Evolutionary conservation across 2,113 vertebrate genomes (phyloP).

Genomic region (Isichthys henryi): DNA sequence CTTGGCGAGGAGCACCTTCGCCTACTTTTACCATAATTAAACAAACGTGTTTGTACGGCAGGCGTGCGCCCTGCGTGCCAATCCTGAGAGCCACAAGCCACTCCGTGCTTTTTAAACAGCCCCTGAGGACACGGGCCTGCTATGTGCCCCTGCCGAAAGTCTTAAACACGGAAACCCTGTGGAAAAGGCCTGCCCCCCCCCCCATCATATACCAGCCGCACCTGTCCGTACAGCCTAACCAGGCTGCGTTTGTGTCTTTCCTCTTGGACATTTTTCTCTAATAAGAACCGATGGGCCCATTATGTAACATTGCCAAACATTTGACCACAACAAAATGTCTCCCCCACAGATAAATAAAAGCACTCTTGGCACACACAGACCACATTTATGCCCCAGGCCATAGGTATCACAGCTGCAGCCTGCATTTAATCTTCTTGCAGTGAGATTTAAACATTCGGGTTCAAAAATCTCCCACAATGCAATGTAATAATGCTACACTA

Average conservation of each 20-base stretch:
- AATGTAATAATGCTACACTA: background rate
- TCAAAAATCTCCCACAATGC: background rate
- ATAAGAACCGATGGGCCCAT: background rate
- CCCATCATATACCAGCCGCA: conserved; percentile 20
- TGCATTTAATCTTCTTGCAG: background rate
- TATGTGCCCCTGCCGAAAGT: conserved; percentile 23
- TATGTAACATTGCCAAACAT: background rate
- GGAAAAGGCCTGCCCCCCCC: background rate
- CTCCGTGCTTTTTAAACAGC: conserved; percentile 22
- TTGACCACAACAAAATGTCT: background rate
- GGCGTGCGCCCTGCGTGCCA: conserved; percentile 30
- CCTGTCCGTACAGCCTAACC: conserved; percentile 24
- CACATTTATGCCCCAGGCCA: background rate
- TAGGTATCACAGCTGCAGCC: background rate
- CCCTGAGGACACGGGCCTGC: conserved; percentile 23
- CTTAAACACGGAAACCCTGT: conserved; percentile 21
- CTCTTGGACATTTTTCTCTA: background rate
- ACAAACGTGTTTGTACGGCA: conserved; percentile 38
- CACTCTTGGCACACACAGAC: background rate
- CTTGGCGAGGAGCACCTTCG: conserved; percentile 29
- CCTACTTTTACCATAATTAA: conserved; percentile 42
- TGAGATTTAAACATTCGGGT: background rate
- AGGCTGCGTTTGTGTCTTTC: background rate
- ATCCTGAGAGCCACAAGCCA: conserved; percentile 31
- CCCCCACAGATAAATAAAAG: background rate